Evolutionary conservation across 1,140 invertebrate species (phyloP).

Genomic region (Plodia interpunctella): DNA sequence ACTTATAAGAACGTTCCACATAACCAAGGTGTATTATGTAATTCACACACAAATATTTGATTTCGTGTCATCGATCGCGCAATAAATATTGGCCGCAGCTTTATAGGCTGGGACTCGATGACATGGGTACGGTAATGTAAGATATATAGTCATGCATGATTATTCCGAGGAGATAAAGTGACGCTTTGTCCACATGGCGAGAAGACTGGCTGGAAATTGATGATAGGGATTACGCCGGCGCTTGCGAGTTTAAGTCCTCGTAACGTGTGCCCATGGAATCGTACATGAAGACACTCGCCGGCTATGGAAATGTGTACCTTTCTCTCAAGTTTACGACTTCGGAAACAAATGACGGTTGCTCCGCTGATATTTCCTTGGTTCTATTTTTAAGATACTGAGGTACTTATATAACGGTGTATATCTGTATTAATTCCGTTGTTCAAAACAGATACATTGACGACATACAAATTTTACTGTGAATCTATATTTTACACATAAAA

Average conservation of each 20-base stretch:
- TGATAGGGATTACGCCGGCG: conserved; percentile 18
- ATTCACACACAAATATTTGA: background rate
- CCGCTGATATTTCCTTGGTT: background rate
- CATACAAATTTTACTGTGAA: no score
- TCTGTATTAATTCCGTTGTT: no score
- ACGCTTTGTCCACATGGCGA: conserved; percentile 20
- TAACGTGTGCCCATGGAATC: background rate
- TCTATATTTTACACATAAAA: no score
- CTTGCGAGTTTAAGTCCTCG: conserved; percentile 1
- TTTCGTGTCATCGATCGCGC: background rate
- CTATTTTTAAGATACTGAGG: background rate
- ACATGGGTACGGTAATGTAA: conserved; percentile 18
- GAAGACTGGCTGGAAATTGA: conserved; percentile 21
- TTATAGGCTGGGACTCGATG: conserved; percentile 10
- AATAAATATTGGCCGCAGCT: background rate
- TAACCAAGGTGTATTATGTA: background rate
- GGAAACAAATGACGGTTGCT: background rate
- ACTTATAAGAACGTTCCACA: no score
- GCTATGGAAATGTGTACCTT: background rate
- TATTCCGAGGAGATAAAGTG: conserved; percentile 22
- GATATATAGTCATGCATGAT: conserved; percentile 26
- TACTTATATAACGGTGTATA: background rate
- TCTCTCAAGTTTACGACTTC: background rate
- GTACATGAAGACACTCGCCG: background rate
- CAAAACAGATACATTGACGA: no score